Conservation (phyloP, 1,140 invertebrate genomes). For the Cardiocondyla obscurior region DNA sequence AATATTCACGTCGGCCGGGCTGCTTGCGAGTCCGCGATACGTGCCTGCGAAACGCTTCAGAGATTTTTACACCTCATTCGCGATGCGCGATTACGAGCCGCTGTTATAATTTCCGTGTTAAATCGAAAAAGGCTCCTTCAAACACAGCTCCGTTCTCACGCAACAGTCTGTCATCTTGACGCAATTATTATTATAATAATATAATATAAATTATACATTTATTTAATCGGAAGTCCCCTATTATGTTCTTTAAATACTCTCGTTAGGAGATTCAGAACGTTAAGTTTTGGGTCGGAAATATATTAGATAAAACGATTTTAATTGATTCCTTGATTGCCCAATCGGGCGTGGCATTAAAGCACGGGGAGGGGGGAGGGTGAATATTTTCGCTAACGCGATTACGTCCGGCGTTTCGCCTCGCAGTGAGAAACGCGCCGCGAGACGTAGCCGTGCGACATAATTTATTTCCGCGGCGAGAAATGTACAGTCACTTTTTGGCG, state of each 20-base stretch:
- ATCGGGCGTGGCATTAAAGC: not conserved
- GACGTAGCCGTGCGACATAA: constrained; percentile 52
- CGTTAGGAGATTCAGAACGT: no score
- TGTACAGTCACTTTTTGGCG: constrained; percentile 56
- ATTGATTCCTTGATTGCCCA: not conserved
- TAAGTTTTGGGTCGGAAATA: no score
- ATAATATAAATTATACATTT: no score
- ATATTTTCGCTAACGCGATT: constrained; percentile 61
- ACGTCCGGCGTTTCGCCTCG: constrained; percentile 49
- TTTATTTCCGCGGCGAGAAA: constrained; percentile 58
- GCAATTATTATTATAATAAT: no score
- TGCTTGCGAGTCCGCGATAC: not conserved
- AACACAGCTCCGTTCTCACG: not conserved
- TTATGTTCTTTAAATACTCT: no score
- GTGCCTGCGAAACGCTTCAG: not conserved
- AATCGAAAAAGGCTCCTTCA: constrained; percentile 24
- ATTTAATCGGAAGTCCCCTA: no score
- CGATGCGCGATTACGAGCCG: not conserved
- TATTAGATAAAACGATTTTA: not conserved
- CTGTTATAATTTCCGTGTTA: constrained; percentile 7
- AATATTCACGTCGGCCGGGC: constrained; percentile 56
- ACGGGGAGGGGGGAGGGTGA: not conserved
- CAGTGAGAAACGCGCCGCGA: constrained; percentile 2
- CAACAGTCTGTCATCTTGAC: not conserved
- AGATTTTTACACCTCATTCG: constrained; percentile 25